phyloP scores from a whole-genome alignment of 1,140 invertebrate species.

The Eumaeus atala region DNA sequence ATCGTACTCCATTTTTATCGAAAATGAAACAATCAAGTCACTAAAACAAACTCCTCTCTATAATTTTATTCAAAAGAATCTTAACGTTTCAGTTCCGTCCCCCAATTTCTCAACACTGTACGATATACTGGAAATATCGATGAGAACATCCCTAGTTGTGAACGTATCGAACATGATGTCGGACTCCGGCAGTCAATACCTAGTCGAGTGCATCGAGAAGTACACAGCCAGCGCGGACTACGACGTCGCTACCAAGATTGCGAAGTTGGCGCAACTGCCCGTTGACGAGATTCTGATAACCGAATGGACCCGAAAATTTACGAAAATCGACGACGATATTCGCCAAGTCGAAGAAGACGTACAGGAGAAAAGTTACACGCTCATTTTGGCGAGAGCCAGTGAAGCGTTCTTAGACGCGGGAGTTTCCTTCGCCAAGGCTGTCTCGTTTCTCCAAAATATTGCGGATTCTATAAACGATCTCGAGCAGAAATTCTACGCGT shows the following conservation, averaged over 20 bases:
- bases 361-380: slow-evolving; percentile 22
- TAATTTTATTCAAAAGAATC: too few relatives aligned
- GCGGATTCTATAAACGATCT: slow-evolving; percentile 63
- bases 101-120: slow-evolving; percentile 73
- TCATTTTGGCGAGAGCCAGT: slow-evolving; percentile 76
- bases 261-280: slow-evolving; percentile 65
- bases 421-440: slow-evolving; percentile 70
- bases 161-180: slow-evolving; percentile 54
- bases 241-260: slow-evolving; percentile 74
- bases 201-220: slow-evolving; percentile 69
- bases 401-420: slow-evolving; percentile 73
- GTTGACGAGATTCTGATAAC: slow-evolving; percentile 71
- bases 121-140: slow-evolving; percentile 72
- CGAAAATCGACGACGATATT: slow-evolving; percentile 43
- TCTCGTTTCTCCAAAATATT: slow-evolving; percentile 74
- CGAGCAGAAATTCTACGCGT: slow-evolving; percentile 70
- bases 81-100: slow-evolving; percentile 42
- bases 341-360: slow-evolving; percentile 49
- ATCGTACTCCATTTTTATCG: too few relatives aligned
- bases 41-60: too few relatives aligned
- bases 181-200: slow-evolving; percentile 42
- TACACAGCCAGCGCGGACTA: slow-evolving; percentile 72
- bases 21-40: too few relatives aligned
- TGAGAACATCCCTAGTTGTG: slow-evolving; percentile 53
- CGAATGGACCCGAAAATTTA: slow-evolving; percentile 69